phyloP scores from a whole-genome alignment of 2,797 vertebrate species.

The Cuculus canorus region DNA sequence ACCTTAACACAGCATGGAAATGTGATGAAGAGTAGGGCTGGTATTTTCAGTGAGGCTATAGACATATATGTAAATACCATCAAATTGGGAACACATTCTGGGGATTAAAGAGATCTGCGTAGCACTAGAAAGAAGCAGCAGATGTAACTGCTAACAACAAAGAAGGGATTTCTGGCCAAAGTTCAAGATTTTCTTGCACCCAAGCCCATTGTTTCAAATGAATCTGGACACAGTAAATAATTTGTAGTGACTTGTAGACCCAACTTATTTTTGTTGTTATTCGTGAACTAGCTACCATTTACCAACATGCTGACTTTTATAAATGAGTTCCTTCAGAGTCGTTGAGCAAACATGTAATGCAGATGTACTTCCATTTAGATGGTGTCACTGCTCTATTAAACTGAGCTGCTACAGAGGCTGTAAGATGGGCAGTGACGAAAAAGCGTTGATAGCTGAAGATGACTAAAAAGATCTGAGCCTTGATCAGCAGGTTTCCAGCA shows the following conservation, averaged over 20 bases:
- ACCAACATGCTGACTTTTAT: slow-evolving; percentile 3
- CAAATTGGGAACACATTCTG: slow-evolving; percentile 74
- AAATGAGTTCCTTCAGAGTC: background rate
- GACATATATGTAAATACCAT: slow-evolving; percentile 71
- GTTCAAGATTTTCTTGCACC: slow-evolving; percentile 24
- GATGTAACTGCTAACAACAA: slow-evolving; percentile 64
- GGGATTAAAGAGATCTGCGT: slow-evolving; percentile 74
- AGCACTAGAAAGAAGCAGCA: slow-evolving; percentile 54
- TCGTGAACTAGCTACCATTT: slow-evolving; percentile 4
- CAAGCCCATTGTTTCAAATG: background rate
- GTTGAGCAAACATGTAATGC: background rate
- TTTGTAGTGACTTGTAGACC: background rate
- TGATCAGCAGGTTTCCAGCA: background rate
- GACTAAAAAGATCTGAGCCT: background rate
- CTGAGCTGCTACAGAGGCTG: rapidly evolving
- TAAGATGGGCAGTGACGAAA: background rate
- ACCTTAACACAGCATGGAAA: slow-evolving; percentile 49
- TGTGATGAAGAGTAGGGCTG: slow-evolving; percentile 69
- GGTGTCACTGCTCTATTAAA: background rate
- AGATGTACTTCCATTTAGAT: background rate
- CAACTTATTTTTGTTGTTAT: background rate
- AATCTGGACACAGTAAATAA: slow-evolving; percentile 36
- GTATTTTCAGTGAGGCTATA: slow-evolving; percentile 45
- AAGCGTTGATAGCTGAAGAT: background rate
- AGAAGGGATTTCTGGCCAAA: slow-evolving; percentile 22